These are phyloP conservation scores for Caenorhabditis sp. DNA, from an alignment of 2,888 invertebrate species.

Conservation along the genomic window DNA sequence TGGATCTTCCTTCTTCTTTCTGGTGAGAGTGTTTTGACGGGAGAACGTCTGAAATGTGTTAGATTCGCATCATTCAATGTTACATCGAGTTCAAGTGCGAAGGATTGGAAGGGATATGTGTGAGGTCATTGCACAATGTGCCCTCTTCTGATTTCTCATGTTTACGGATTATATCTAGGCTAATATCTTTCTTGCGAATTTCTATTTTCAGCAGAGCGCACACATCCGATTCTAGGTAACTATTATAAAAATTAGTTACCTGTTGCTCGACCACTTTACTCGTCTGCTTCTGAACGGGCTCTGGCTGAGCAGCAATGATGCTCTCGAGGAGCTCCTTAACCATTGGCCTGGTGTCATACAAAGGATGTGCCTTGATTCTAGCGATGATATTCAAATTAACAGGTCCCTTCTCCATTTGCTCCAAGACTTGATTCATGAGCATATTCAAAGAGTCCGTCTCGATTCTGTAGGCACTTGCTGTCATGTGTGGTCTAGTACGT, in stretches of 20 bases:
- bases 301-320: slow-evolving; percentile 78
- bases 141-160: slow-evolving; percentile 3
- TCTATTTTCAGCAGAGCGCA: slow-evolving; percentile 9
- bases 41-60: slow-evolving; percentile 64
- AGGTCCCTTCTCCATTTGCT: slow-evolving; percentile 83
- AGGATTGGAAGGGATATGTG: slow-evolving; percentile 14
- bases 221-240: not conserved
- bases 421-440: slow-evolving; percentile 82
- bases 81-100: slow-evolving; percentile 40
- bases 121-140: not conserved
- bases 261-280: slow-evolving; percentile 78
- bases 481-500: slow-evolving; percentile 50
- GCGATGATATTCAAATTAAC: slow-evolving; percentile 81
- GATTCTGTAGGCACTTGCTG: slow-evolving; percentile 74
- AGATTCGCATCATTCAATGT: slow-evolving; percentile 29
- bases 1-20: slow-evolving; percentile 52
- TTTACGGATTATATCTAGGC: not conserved
- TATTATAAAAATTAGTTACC: slow-evolving; percentile 25
- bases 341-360: slow-evolving; percentile 82
- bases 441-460: slow-evolving; percentile 82
- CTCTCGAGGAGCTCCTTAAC: slow-evolving; percentile 78
- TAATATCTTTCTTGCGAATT: not conserved
- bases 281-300: slow-evolving; percentile 79
- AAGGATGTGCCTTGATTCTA: slow-evolving; percentile 81
- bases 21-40: slow-evolving; percentile 57